Base-by-base conservation (phyloP, 2,113 vertebrate genomes). In the Gobiocypris rarus region DNA sequence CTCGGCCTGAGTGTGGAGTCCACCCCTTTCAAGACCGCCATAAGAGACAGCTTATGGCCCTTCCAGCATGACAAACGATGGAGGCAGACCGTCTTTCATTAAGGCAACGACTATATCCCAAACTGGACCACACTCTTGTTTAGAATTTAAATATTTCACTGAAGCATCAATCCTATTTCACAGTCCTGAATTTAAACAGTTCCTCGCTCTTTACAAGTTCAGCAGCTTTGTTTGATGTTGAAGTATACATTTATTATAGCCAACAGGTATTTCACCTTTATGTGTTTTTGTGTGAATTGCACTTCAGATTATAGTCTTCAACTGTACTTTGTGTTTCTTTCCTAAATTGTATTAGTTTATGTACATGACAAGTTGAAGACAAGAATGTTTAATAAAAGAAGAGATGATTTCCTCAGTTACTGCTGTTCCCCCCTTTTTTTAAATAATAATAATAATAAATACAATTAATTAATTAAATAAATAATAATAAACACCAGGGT, bases 31-130 rank as follows among this genome's bases (percentile, higher is more conserved):
- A 93, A 93, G 84, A 83, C 92, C 4, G 96, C 96, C 48, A 95
- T 98, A 86, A 93, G 87, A 14, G 96, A 98, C 75, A 96, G 96
- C 5, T 95, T 99, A 86, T 99, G 97, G 98, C 98, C 98, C 34
- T 99, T 98, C 89, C 96, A 97, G 5, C 92, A 94, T 0, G 97
- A 99, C 91, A 98, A 98, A 89, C 96, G 95, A 90, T 98, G 97
- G 97, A 95, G 96, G 85, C 98, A 99, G 90, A 98, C 97, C 0
- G 96, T 98, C 80, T 98, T 99, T 91, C 98, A 94, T 89, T 94
- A 87, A 93, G 26, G 3, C 24, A 48, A 31, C 75, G 61, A 69
- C 13, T 28, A n/a, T 41, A 69, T 59, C 61, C 74, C 8, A 28
- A 24, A 83, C 10, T 31, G 22, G n/a, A 5, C 69, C 59, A 11